These are phyloP conservation scores for Himantopus leucocephalus DNA, from an alignment of 2,113 vertebrate genomes.

Conservation along the genomic window DNA sequence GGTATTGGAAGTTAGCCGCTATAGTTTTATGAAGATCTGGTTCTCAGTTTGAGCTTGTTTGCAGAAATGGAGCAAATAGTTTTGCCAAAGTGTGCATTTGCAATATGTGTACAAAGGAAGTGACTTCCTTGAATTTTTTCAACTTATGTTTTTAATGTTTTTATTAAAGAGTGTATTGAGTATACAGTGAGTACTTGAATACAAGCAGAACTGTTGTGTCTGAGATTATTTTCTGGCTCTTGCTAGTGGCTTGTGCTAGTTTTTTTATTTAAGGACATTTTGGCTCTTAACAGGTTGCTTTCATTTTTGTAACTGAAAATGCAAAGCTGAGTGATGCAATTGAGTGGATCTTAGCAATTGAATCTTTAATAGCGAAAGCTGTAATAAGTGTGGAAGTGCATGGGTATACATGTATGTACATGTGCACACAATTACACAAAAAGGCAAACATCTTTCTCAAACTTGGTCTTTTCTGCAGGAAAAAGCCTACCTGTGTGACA, in stretches of 20 bases:
- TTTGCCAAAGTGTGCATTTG: neutral
- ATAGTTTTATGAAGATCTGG: neutral
- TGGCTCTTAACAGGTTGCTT: neutral
- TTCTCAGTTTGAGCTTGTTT: neutral
- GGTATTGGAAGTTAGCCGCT: neutral
- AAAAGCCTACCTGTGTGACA: neutral
- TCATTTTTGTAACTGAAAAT: neutral
- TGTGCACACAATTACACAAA: neutral
- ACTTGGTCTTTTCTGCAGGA: neutral
- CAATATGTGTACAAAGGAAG: neutral
- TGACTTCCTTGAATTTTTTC: neutral
- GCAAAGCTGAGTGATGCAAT: neutral
- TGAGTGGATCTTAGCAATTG: neutral
- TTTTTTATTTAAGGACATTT: neutral
- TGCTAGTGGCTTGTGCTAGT: neutral
- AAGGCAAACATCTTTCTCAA: neutral
- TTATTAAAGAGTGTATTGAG: neutral
- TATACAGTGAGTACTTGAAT: neutral
- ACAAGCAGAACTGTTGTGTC: neutral
- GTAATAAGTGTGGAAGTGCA: neutral
- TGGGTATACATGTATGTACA: neutral
- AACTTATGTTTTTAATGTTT: accelerated
- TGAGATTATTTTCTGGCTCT: neutral
- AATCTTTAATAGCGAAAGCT: neutral
- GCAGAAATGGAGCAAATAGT: neutral